Evolutionary conservation across 2,113 vertebrate species (phyloP).

Genomic region (Hucho hucho): DNA sequence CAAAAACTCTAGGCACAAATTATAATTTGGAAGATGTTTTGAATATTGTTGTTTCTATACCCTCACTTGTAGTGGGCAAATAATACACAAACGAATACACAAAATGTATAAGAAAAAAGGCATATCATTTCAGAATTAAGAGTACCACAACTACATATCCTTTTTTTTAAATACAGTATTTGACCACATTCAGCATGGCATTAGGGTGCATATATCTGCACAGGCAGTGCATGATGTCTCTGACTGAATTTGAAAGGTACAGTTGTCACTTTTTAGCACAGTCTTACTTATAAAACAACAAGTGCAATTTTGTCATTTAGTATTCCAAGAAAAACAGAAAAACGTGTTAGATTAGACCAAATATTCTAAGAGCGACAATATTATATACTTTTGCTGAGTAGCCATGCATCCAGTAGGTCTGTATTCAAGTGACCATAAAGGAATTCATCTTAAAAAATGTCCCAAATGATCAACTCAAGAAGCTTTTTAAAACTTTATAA

Average conservation of each 20-base stretch:
- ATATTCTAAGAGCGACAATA: constrained; percentile 16
- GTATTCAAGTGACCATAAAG: constrained; percentile 19
- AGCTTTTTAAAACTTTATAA: constrained; percentile 40
- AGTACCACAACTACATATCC: constrained; percentile 53
- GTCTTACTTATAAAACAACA: constrained; percentile 39
- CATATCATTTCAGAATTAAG: constrained; percentile 52
- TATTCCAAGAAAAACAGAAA: constrained; percentile 21
- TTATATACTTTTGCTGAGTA: neutral
- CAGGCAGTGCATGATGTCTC: neutral
- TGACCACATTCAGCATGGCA: constrained; percentile 66
- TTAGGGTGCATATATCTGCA: constrained; percentile 22
- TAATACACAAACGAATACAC: constrained; percentile 53
- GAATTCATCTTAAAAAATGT: constrained; percentile 27
- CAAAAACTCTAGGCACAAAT: too few species aligned
- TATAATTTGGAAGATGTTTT: too few species aligned
- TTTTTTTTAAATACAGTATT: constrained; percentile 60
- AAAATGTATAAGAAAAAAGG: constrained; percentile 22
- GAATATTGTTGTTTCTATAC: too few species aligned
- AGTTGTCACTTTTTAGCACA: constrained; percentile 48
- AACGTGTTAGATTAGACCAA: constrained; percentile 1
- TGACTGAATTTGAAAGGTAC: constrained; percentile 62
- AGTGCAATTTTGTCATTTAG: constrained; percentile 55
- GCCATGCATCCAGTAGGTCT: constrained; percentile 62
- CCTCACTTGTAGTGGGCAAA: too few species aligned
- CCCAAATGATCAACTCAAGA: constrained; percentile 22